Conservation (phyloP, 1,140 invertebrate species). For the Luehdorfia chinensis region DNA sequence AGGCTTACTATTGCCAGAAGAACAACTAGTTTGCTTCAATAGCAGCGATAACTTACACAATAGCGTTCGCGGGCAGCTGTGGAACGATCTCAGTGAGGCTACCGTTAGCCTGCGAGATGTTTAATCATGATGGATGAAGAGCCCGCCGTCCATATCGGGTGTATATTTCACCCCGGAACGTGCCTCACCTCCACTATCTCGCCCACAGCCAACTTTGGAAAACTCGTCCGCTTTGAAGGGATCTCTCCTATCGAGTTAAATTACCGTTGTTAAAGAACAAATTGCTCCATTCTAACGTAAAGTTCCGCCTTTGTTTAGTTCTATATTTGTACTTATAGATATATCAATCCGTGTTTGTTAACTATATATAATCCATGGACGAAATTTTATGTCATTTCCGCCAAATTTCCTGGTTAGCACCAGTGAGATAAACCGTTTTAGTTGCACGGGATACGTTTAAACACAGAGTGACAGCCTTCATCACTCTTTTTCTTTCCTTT, state of each 20-base stretch:
- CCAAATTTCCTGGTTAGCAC: too few species aligned
- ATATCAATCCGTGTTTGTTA: too few species aligned
- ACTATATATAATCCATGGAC: too few species aligned
- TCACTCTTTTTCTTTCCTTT: too few species aligned
- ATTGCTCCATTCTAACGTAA: constrained; percentile 10
- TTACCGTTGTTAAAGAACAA: constrained; percentile 13
- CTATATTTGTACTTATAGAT: too few species aligned
- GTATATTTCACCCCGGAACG: constrained; percentile 26
- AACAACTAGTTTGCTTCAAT: too few species aligned
- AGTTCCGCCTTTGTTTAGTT: background rate
- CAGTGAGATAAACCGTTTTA: too few species aligned
- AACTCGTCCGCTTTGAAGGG: constrained; percentile 28
- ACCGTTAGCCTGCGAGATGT: constrained; percentile 48
- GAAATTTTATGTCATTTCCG: too few species aligned
- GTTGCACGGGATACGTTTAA: too few species aligned
- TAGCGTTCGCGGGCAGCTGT: background rate
- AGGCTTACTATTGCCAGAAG: too few species aligned
- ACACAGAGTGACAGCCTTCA: too few species aligned
- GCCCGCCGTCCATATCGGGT: constrained; percentile 26
- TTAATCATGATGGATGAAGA: constrained; percentile 58
- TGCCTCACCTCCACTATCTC: constrained; percentile 22
- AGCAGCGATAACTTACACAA: background rate
- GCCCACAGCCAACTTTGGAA: constrained; percentile 14
- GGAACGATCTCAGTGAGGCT: constrained; percentile 21
- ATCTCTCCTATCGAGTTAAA: constrained; percentile 27